Base-by-base conservation (phyloP, 2,888 invertebrate genomes). In the Caenorhabditis parvicauda region DNA sequence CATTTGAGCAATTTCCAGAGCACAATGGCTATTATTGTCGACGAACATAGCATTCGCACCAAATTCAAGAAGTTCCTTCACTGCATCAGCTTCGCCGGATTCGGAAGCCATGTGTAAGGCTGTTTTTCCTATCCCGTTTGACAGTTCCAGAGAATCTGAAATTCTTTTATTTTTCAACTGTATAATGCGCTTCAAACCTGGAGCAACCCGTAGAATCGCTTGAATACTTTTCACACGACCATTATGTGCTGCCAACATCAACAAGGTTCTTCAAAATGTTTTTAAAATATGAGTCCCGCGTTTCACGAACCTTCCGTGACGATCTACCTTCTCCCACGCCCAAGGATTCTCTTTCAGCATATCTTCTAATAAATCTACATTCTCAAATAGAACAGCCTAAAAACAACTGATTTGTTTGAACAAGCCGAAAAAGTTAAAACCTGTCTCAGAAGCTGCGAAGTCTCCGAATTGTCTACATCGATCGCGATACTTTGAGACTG, bases 321-420 rank as follows among this genome's bases (percentile, higher is more conserved):
- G 49, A 55, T 74, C 72, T 27, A 62, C 56, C 25, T 60, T 64
- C 32, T 71, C 54, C 49, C 66, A 49, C 12, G 72, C 59, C 49
- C 58, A 60, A 14, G 72, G 67, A 55, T 72, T 74, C 44, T 71
- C 76, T 41, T 87, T 85, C 6, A 91, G 77, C 27, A 92, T 84
- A 82, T 91, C 91, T 77, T 88, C 87, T n/a, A 91, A 84, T 1
- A 92, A 85, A 79, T 91, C 91, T 19, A 88, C 87, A 80, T 91
- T 91, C 82, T 91, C 90, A 90, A 91, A 91, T 17, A 91, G 82
- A 0, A 91, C 90, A 14, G 91, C 90, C 76, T 80, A 55, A 19
- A 68, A 65, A 14, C 0, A 32, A 32, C 6, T 17, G 19, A 14
- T 17, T 38, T 38, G 38, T 38, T 38, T 4, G 19, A 9, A 17